Base-by-base conservation (phyloP, 2,797 vertebrate species). In the Kryptopterus vitreolus region DNA sequence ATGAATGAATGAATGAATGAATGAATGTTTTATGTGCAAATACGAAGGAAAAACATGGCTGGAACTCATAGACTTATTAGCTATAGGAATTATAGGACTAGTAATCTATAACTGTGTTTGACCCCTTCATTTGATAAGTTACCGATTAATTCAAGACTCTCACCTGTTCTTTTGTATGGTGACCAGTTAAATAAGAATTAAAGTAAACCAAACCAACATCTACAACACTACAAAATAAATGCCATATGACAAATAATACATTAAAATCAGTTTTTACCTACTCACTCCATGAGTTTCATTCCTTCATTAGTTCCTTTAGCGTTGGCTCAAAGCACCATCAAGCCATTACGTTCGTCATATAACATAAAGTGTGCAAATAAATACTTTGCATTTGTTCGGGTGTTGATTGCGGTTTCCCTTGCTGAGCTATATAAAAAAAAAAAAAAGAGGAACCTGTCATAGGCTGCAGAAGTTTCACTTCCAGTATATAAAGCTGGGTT, bases 381-480 rank as follows among this genome's bases (percentile, higher is more conserved):
- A 63, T 9, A n/a, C 59, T 15, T 79, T 29, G 52, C 24, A 22
- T 53, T n/a, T 65, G 35, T n/a, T n/a, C 22, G 0, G 38, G 11
- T 20, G 31, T 0, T 79, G 22, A 73, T 29, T 4, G 16, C 29
- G 29, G 57, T 73, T 79, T 74, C 48, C 73, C 59, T 74, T 38
- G 24, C n/a, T 22, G 10, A 12, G 48, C 20, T 33, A 38, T n/a
- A n/a, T n/a, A 48, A 79, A 79, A 69, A 68, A 63, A 66, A 59
- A 61, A 46, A 68, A 70, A 78, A 69, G 68, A 61, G 59, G 78
- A 80, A 73, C 58, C 26, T 31, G 18, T 58, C 22, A 1, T 8
- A 16, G n/a, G n/a, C 31, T 70, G 57, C 77, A 79, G 77, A 79
- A 55, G 58, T 80, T 79, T 72, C 78, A 72, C 29, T 79, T 79